Conservation (phyloP, 2,797 vertebrate genomes). For the Denticeps clupeoides region DNA sequence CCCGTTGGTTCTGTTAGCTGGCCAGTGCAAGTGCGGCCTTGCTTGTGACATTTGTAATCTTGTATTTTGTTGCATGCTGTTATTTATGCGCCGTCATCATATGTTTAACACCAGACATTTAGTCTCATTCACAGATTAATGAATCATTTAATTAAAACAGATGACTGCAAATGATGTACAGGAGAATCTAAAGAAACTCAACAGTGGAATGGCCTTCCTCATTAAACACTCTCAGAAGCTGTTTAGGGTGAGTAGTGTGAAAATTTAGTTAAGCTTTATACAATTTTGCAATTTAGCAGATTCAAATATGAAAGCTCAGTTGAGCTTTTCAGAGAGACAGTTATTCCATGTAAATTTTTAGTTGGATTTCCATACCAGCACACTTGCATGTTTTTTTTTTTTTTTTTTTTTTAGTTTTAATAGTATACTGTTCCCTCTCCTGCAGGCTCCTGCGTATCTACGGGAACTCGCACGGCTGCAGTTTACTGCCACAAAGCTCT, state of each 20-base stretch:
- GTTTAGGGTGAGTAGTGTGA: conserved; percentile 66
- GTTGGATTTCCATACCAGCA: neutral
- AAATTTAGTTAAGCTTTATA: neutral
- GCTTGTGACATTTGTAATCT: no score
- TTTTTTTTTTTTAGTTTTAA: no score
- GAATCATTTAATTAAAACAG: no score
- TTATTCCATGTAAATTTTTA: neutral
- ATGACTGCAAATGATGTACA: conserved; percentile 84
- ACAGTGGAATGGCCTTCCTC: conserved; percentile 86
- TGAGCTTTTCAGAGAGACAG: neutral
- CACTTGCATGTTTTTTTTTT: neutral
- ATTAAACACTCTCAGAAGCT: conserved; percentile 97
- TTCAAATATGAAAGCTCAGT: no score
- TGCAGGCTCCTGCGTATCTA: conserved; percentile 82
- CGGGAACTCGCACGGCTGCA: conserved; percentile 75
- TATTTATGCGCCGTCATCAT: no score
- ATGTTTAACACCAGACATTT: neutral
- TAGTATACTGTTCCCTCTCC: no score
- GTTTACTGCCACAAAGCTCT: conserved; percentile 64
- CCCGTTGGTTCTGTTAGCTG: no score
- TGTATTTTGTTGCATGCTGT: no score
- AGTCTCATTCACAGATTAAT: conserved; percentile 5
- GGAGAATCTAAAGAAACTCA: conserved; percentile 84
- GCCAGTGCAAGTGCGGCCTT: no score
- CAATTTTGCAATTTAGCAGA: neutral